phyloP scores from a whole-genome alignment of 2,113 vertebrate species.

The Prunella himalayana region DNA sequence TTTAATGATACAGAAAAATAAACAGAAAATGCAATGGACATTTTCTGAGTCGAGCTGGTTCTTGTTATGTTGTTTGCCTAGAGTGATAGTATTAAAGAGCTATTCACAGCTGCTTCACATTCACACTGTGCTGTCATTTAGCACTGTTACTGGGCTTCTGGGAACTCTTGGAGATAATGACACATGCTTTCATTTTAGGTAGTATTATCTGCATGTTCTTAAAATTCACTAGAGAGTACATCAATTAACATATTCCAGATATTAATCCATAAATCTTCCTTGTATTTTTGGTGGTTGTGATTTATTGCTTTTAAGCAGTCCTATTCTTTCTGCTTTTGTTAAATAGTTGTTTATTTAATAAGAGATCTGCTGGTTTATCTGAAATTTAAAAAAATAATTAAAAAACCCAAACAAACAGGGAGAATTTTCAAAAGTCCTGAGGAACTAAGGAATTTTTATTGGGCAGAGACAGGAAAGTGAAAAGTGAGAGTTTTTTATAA shows the following conservation, averaged over 20 bases:
- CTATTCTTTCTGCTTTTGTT: not conserved
- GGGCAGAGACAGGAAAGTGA: not conserved
- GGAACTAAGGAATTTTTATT: not conserved
- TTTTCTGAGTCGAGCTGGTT: not conserved
- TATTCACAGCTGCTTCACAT: not conserved
- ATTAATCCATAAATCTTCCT: not conserved
- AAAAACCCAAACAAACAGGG: not conserved
- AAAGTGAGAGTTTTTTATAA: not conserved
- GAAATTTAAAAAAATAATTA: not conserved
- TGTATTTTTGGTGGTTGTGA: not conserved
- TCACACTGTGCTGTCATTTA: not conserved
- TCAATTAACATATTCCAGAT: conserved; percentile 34
- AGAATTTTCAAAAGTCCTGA: not conserved
- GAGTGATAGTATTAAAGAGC: not conserved
- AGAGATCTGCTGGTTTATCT: not conserved
- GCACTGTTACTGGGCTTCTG: not conserved
- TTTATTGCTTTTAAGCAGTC: not conserved
- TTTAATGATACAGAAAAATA: conserved; percentile 11
- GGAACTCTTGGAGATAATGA: conserved; percentile 51
- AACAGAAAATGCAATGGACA: not conserved
- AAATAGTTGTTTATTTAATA: conserved; percentile 1
- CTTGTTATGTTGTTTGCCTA: not conserved
- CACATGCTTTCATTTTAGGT: conserved; percentile 34
- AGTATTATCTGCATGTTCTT: conserved; percentile 44
- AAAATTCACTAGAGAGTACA: conserved; percentile 22